Base-by-base conservation (phyloP, 2,797 vertebrate genomes). In the Sebastes minor region DNA sequence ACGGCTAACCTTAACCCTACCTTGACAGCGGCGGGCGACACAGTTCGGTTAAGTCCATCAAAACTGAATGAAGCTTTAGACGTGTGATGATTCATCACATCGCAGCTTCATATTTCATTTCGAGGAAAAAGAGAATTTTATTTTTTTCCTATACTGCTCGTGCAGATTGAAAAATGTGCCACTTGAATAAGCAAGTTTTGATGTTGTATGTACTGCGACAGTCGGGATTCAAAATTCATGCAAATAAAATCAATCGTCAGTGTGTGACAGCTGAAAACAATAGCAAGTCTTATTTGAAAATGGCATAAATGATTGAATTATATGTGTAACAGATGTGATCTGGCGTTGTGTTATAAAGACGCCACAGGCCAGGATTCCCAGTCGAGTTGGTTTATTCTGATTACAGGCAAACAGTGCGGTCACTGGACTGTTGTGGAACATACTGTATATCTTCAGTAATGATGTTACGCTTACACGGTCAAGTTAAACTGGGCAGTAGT, bases 11-110 rank as follows among this genome's bases (percentile, higher is more conserved):
- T 83, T 76, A 82, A 85, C 80, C 76, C 82, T 79, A 85, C 77
- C 82, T 78, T 71, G 69, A 89, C 62, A 76, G 87, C 77, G 71
- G 80, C 22, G 33, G 73, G 80, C 22, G 27, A 72, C 33, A 74
- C 81, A 76, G 76, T 84, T 88, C 81, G 74, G 71, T 71, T 71
- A 69, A 82, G 81, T 89, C 82, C 74, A 86, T 74, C 68, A 63
- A 52, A 62, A 83, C 71, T 83, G 71, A 85, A 83, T 78, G 78
- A 60, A 66, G 53, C 62, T 82, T 80, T 23, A 30, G 16, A 70
- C 0, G 20, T 42, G 66, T n/a, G 28, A 72, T 61, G 64, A 82
- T 78, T 78, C 81, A 80, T 82, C 81, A 85, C 53, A 65, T 83
- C 67, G 82, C 62, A 53, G 61, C 42, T 65, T 57, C 49, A 12